Base-by-base conservation (phyloP, 2,888 invertebrate species). In the Ennomos erosarius region DNA sequence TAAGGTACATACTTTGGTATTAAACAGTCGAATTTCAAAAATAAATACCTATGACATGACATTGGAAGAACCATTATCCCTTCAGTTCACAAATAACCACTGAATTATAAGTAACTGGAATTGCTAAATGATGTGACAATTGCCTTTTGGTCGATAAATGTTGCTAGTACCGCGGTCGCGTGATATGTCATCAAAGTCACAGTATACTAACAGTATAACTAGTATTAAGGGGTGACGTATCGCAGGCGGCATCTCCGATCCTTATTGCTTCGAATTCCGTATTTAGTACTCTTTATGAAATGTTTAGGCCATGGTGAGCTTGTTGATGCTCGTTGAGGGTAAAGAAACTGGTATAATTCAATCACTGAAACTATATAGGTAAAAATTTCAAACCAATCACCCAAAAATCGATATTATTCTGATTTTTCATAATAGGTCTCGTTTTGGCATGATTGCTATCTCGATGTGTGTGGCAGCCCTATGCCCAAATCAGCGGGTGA, bases 341-440 rank as follows among this genome's bases (percentile, higher is more conserved):
- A 16, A 16, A 16, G 16, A n/a, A n/a, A n/a, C n/a, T n/a, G n/a
- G n/a, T n/a, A n/a, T n/a, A n/a, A n/a, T n/a, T n/a, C n/a, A n/a
- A n/a, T n/a, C n/a, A n/a, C n/a, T n/a, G n/a, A n/a, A n/a, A n/a
- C n/a, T n/a, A n/a, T 16, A 16, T 16, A 16, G 16, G 16, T 16
- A 84, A 87, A n/a, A n/a, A n/a, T n/a, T n/a, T n/a, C n/a, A n/a
- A n/a, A n/a, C n/a, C n/a, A n/a, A n/a, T n/a, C n/a, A n/a, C n/a
- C n/a, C n/a, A n/a, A n/a, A n/a, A n/a, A n/a, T n/a, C n/a, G n/a
- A n/a, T n/a, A n/a, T n/a, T n/a, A n/a, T n/a, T n/a, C n/a, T n/a
- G n/a, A n/a, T n/a, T 84, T 83, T 68, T 46, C 87, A 81, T 89
- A 88, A 89, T 89, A 87, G 88, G 88, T 76, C 64, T 76, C 73